These are phyloP conservation scores for Synanthedon myopaeformis DNA, from an alignment of 2,888 invertebrate species.

Conservation along the genomic window DNA sequence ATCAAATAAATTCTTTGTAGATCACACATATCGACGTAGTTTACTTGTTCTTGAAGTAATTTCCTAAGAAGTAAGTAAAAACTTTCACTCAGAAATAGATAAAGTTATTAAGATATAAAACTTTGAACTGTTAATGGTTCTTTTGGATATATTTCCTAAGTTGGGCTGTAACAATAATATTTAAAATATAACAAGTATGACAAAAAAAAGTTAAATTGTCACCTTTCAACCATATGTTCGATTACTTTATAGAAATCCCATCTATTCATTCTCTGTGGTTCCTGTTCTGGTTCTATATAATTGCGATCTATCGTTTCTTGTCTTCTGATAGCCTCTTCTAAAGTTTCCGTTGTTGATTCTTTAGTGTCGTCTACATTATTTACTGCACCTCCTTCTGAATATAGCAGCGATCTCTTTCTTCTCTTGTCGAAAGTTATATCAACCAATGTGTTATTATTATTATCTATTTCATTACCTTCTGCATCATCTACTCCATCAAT, in stretches of 20 bases:
- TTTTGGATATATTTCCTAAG: too few relatives aligned
- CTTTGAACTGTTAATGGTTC: too few relatives aligned
- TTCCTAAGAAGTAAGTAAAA: too few relatives aligned
- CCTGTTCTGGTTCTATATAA: constrained; percentile 25
- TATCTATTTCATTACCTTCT: constrained; percentile 18
- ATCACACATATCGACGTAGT: too few relatives aligned
- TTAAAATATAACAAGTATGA: neutral
- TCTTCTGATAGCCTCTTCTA: constrained; percentile 57
- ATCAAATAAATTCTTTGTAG: too few relatives aligned
- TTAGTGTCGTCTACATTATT: constrained; percentile 17
- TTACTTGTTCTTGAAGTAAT: too few relatives aligned
- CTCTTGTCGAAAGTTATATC: constrained; percentile 50
- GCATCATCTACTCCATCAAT: constrained; percentile 15
- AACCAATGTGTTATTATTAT: constrained; percentile 40
- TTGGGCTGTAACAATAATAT: neutral
- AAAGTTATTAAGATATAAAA: too few relatives aligned
- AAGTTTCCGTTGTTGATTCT: constrained; percentile 31
- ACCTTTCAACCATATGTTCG: constrained; percentile 72
- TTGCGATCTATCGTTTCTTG: constrained; percentile 59
- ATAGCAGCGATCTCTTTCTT: constrained; percentile 38
- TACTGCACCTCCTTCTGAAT: constrained; percentile 43
- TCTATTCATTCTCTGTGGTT: constrained; percentile 59
- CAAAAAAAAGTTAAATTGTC: constrained; percentile 8
- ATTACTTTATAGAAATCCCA: constrained; percentile 77
- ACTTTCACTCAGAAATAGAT: too few relatives aligned